Evolutionary conservation across 2,113 vertebrate species (phyloP), one percentile per base, ranked within the genome.

Genomic region (Noctilio leporinus): DNA sequence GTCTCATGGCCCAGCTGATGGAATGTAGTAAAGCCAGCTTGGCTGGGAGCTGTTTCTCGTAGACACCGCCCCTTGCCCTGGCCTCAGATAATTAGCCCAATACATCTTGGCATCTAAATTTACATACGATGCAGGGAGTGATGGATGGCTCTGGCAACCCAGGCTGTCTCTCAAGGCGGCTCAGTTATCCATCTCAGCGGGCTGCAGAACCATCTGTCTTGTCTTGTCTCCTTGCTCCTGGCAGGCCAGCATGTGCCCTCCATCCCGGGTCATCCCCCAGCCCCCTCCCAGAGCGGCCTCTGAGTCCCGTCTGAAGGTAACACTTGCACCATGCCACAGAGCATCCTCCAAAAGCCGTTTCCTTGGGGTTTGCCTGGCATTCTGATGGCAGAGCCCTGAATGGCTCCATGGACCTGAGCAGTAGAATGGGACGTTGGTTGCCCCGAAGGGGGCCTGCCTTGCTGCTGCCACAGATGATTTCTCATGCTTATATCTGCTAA

Each of bases 61-160:
- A 85, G 93, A 91, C 86, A 75, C 97, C 94, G 28, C 96, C 96
- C 95, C 95, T 73, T 17, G 93, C 96, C 78, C 86, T 62, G 69
- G 97, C 98, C 97, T 94, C 92, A 2, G 96, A 93, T 98, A 98
- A 98, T 98, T 98, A 97, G 97, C 98, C 97, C 97, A 96, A 97
- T 98, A 93, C 93, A 91, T 98, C 98, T 98, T 92, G 96, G 98
- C 95, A 40, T 64, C 67, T 4, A 40, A 97, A 97, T 98, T 98
- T 98, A 96, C 98, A 97, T 98, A 91, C 3, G 4, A 85, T 0
- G 1, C 65, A 43, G 95, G 78, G 77, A 76, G 86, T 96, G 98
- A 98, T 95, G 90, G 98, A 97, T 97, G 97, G 95, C 91, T 0
- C 3, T 84, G 92, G 96, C 94, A 96, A 96, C 89, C 75, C 35